These are phyloP conservation scores for Potamarius usumacintae DNA, from an alignment of 2,113 vertebrate species.

Conservation along the genomic window DNA sequence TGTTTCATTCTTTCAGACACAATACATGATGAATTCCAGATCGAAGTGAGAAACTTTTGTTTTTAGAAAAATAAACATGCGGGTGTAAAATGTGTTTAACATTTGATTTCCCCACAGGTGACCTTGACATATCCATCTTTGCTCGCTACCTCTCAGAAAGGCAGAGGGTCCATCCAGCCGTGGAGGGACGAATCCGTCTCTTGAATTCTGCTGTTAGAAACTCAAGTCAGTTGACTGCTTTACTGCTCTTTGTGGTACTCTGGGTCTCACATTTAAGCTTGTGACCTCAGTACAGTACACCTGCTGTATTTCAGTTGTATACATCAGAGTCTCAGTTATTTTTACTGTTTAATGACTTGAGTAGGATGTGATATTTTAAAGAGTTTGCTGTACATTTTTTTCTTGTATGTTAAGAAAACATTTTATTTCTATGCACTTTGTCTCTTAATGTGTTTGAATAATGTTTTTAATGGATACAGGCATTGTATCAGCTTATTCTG, in stretches of 20 bases:
- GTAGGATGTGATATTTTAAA: background rate
- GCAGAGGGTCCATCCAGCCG: slow-evolving; percentile 76
- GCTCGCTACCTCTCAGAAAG: slow-evolving; percentile 78
- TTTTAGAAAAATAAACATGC: background rate
- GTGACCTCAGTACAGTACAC: background rate
- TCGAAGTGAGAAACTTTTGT: background rate
- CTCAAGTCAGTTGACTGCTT: slow-evolving; percentile 44
- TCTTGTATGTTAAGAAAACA: background rate
- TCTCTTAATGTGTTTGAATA: background rate
- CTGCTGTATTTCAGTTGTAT: slow-evolving; percentile 43
- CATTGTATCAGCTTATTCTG: background rate
- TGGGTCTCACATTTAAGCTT: slow-evolving; percentile 44
- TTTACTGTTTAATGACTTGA: slow-evolving; percentile 31
- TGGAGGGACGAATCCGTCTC: slow-evolving; percentile 86
- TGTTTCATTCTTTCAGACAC: background rate
- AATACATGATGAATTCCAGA: background rate
- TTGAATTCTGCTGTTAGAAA: slow-evolving; percentile 51
- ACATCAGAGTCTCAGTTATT: slow-evolving; percentile 45
- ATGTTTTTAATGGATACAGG: background rate
- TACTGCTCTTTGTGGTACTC: slow-evolving; percentile 50
- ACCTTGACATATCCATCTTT: slow-evolving; percentile 80
- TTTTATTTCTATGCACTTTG: background rate
- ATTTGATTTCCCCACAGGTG: slow-evolving; percentile 69
- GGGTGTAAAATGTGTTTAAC: too few relatives aligned
- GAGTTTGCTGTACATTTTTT: background rate